Conservation (phyloP, 2,113 vertebrate genomes). For the Chaetura pelagica region DNA sequence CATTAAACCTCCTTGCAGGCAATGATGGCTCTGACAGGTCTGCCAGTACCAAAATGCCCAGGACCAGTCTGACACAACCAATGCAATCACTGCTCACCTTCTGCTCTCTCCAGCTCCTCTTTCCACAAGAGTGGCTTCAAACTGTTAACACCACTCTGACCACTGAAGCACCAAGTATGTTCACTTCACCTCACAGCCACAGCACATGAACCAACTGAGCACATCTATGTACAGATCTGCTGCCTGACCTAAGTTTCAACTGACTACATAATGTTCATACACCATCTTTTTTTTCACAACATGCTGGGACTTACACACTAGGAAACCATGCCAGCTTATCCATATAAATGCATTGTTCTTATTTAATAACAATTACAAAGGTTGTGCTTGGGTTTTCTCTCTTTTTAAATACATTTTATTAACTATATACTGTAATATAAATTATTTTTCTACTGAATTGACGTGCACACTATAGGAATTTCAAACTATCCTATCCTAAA, state of each 20-base stretch:
- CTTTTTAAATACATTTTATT: not conserved
- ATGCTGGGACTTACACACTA: not conserved
- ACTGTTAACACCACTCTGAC: not conserved
- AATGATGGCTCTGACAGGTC: not conserved
- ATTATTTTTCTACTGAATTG: not conserved
- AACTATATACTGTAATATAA: not conserved
- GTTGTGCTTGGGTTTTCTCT: not conserved
- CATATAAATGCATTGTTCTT: not conserved
- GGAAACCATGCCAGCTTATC: not conserved
- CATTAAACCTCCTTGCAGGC: not conserved
- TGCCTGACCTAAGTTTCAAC: not conserved
- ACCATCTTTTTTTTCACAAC: not conserved
- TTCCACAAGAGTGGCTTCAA: constrained; percentile 17
- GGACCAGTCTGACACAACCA: not conserved
- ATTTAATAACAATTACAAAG: not conserved
- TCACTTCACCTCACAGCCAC: constrained; percentile 10
- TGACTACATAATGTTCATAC: not conserved
- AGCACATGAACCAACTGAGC: not conserved
- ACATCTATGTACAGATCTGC: not conserved
- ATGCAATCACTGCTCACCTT: constrained; percentile 18
- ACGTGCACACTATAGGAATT: not conserved
- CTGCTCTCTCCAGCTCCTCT: not conserved
- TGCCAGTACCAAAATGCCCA: not conserved
- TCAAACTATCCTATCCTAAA: not conserved
- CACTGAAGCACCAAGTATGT: not conserved